Percentiles rank a stretch among this genome's conserved stretches.
These are phyloP conservation scores for Dendronephthya gigantea DNA, from an alignment of 64 coral and sea anemone species.

Conservation along the genomic window DNA sequence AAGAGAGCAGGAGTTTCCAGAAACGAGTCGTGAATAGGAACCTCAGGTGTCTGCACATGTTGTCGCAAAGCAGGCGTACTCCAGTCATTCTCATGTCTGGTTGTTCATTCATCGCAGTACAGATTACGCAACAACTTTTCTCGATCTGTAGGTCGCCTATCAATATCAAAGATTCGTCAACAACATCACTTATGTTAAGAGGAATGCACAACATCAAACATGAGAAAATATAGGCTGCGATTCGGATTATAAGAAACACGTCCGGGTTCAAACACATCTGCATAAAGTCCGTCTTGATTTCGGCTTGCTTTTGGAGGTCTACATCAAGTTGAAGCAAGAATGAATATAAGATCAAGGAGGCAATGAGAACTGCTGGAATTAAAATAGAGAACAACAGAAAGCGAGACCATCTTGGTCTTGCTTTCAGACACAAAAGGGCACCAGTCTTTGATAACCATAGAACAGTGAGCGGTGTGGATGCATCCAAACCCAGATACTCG, in stretches of 20 bases:
- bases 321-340: background rate
- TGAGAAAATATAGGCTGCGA: background rate
- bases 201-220: background rate
- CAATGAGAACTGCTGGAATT: background rate
- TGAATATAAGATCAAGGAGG: background rate
- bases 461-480: background rate
- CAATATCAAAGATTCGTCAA: background rate
- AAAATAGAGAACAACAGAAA: background rate
- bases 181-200: background rate
- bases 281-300: background rate
- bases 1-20: background rate
- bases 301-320: background rate
- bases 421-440: background rate
- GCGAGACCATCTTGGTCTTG: background rate
- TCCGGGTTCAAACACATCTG: conserved; percentile 5
- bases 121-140: background rate
- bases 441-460: background rate
- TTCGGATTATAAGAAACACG: background rate
- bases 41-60: background rate
- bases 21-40: background rate
- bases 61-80: background rate
- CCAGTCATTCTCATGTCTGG: background rate
- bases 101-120: background rate
- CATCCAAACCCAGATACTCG: background rate
- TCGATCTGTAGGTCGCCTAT: background rate